Conservation (phyloP, 2,797 vertebrate species). For the Lacerta viridis region DNA sequence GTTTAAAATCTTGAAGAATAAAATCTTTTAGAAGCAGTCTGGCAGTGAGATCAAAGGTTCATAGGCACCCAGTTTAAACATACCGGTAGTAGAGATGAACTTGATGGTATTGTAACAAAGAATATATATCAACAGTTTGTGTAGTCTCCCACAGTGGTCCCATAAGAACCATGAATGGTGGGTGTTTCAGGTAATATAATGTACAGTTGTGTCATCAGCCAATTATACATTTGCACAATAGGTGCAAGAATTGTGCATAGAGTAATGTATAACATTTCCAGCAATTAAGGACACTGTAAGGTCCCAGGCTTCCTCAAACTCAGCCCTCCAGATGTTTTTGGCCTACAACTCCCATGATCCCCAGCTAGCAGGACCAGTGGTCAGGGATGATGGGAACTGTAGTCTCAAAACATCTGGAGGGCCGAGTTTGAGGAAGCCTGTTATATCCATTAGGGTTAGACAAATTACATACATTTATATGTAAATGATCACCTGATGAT, state of each 20-base stretch:
- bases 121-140: constrained; percentile 48
- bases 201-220: background rate
- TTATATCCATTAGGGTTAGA: too few species aligned
- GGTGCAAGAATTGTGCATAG: background rate
- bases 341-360: too few species aligned
- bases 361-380: too few species aligned
- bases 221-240: background rate
- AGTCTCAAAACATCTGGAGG: too few species aligned
- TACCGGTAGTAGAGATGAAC: background rate
- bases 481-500: too few species aligned
- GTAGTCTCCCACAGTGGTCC: background rate
- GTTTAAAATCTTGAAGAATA: constrained; percentile 68
- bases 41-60: constrained; percentile 64
- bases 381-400: too few species aligned
- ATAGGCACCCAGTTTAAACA: constrained; percentile 59
- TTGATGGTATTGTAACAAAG: constrained; percentile 45
- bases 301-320: too few species aligned
- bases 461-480: too few species aligned
- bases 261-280: background rate
- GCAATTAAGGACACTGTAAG: too few species aligned
- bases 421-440: too few species aligned
- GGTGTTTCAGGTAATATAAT: background rate
- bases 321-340: too few species aligned
- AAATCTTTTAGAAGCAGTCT: constrained; percentile 54
- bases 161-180: background rate